Conservation (phyloP, 2,888 invertebrate genomes). For the Nemotelus nigrinus region DNA sequence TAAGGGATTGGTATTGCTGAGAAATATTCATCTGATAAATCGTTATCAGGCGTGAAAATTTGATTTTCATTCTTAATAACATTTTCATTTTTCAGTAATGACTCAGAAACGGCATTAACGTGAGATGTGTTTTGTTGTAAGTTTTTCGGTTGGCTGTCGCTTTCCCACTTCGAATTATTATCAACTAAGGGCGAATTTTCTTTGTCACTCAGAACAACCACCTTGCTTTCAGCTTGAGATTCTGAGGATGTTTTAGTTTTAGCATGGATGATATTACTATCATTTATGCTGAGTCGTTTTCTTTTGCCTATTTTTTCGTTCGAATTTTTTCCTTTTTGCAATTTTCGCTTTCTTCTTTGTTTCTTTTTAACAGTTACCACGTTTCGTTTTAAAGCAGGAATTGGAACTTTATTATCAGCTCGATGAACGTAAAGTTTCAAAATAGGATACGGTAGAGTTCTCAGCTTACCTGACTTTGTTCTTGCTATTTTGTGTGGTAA, state of each 20-base stretch:
- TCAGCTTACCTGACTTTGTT: constrained; percentile 46
- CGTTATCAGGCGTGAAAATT: constrained; percentile 61
- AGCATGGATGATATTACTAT: no score
- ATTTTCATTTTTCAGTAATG: not conserved
- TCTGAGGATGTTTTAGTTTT: no score
- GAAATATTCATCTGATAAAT: constrained; percentile 71
- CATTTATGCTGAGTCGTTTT: not conserved
- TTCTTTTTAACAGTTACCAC: constrained; percentile 35
- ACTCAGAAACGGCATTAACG: no score
- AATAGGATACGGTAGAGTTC: constrained; percentile 47
- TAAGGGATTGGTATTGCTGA: constrained; percentile 70
- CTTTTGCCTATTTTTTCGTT: not conserved
- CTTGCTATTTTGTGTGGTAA: constrained; percentile 35
- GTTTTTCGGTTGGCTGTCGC: no score
- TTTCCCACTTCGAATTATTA: no score
- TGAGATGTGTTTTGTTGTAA: no score
- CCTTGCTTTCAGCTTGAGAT: not conserved
- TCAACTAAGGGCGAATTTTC: constrained; percentile 22
- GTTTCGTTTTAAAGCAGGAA: constrained; percentile 46
- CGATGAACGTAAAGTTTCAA: constrained; percentile 47
- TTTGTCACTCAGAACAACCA: not conserved
- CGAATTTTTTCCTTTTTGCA: not conserved
- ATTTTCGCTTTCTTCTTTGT: constrained; percentile 30
- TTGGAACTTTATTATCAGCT: constrained; percentile 49
- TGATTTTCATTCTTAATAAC: not conserved